Base-by-base conservation (phyloP, 2,113 vertebrate genomes). In the Crotalus viridis region DNA sequence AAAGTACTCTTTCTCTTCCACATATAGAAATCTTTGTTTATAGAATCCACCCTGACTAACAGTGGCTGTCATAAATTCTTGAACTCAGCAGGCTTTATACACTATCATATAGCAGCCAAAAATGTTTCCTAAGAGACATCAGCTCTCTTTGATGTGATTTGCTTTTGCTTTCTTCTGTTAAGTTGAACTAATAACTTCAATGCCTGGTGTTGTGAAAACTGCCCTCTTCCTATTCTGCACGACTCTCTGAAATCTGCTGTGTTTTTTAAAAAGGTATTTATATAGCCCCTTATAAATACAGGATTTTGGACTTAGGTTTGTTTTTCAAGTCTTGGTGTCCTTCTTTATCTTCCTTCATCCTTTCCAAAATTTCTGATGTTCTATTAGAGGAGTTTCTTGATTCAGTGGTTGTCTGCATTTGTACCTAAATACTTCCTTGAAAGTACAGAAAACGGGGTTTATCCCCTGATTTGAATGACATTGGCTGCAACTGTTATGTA, bases 51-150 rank as follows among this genome's bases (percentile, higher is more conserved):
- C 85, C 26, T 85, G 46, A 17, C 48, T 5, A n/a, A 33, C 39
- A 61, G 26, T 89, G 64, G 33, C 56, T 19, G 19, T 55, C 55
- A 89, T 89, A 93, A 91, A 93, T 91, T 89, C 43, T 52, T 89
- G 28, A 64, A 74, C 10, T 33, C 24, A 24, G 46, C 90, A 88
- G 33, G 51, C 33, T 56, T 21, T 43, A 46, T 5, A 46, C 46
- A 26, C 17, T 86, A 22, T 93, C 17, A 24, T 48, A 54, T 3
- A 19, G 28, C 56, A 85, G 22, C 15, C 87, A 85, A 88, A 85
- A 88, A 91, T 93, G 52, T 91, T 86, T 91, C 69, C 69, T 54
- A 57, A 89, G 48, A 85, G 85, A n/a, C 33, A 52, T n/a, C 43
- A 43, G 48, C 15, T 85, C 46, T 85, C 43, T 93, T 91, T 93